phyloP scores from a whole-genome alignment of 2,113 vertebrate species.

The Takifugu bimaculatus region DNA sequence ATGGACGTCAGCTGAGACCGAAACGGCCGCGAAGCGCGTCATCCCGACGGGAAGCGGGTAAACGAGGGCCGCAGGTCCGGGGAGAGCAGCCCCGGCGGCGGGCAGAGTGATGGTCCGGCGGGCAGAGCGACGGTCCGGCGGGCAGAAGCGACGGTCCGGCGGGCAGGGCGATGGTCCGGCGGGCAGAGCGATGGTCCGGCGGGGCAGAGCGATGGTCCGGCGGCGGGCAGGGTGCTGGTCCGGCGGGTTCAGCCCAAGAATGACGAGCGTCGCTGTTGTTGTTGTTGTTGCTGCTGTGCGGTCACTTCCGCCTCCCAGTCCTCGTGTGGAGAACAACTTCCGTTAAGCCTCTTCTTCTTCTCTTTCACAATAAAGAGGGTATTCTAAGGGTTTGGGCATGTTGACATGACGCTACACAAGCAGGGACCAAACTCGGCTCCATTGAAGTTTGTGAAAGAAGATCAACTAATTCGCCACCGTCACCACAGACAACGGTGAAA shows the following conservation, averaged over 20 bases:
- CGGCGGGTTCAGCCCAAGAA: fast-evolving
- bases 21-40: conserved; percentile 46
- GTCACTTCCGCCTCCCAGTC: neutral
- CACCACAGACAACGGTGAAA: no score
- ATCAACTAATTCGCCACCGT: no score
- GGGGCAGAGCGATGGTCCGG: neutral
- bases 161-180: no score
- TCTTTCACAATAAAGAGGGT: conserved; percentile 50
- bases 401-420: no score
- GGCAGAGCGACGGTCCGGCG: no score
- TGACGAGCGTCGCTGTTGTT: neutral
- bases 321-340: conserved; percentile 1
- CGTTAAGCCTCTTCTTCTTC: neutral
- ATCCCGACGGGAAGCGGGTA: conserved; percentile 16
- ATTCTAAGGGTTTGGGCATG: no score
- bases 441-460: no score
- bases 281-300: conserved; percentile 23
- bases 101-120: no score
- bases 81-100: neutral
- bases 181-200: no score
- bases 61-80: no score
- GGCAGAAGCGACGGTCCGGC: no score
- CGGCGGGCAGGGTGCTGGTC: neutral
- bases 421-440: no score
- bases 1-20: conserved; percentile 60